Conservation (phyloP, 2,797 vertebrate species). For the Anguilla anguilla region DNA sequence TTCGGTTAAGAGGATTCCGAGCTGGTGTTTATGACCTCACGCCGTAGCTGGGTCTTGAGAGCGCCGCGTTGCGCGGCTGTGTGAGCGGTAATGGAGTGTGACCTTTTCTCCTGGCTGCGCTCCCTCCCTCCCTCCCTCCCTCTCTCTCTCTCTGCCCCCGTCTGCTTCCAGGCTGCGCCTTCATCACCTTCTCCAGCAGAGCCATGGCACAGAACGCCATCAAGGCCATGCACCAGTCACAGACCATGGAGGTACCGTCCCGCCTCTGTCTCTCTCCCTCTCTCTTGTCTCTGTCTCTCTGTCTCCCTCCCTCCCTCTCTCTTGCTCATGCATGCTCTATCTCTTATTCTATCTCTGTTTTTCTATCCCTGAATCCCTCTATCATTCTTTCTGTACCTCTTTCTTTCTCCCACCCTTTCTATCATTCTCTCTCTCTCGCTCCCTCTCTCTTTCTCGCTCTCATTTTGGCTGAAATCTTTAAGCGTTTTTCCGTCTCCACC, state of each 20-base stretch:
- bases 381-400: background rate
- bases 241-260: constrained; percentile 99
- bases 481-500: too few species aligned
- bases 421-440: background rate
- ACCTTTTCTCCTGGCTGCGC: background rate
- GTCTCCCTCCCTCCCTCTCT: constrained; percentile 53
- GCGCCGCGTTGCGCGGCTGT: too few species aligned
- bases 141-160: background rate
- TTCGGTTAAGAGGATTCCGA: too few species aligned
- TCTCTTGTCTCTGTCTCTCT: constrained; percentile 58
- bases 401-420: constrained; percentile 34
- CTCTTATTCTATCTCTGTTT: too few species aligned
- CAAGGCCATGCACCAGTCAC: constrained; percentile 99
- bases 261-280: constrained; percentile 60
- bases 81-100: too few species aligned
- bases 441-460: constrained; percentile 6
- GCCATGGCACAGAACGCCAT: constrained; percentile 99
- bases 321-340: background rate
- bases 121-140: background rate
- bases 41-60: too few species aligned
- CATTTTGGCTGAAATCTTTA: background rate
- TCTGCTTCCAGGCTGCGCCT: constrained; percentile 87
- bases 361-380: too few species aligned
- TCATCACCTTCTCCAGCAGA: constrained; percentile 99
- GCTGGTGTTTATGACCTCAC: too few species aligned